Percentiles rank a stretch among this genome's conserved stretches.
Conservation (phyloP, 1,140 invertebrate genomes). For the Cotesia typhae region DNA sequence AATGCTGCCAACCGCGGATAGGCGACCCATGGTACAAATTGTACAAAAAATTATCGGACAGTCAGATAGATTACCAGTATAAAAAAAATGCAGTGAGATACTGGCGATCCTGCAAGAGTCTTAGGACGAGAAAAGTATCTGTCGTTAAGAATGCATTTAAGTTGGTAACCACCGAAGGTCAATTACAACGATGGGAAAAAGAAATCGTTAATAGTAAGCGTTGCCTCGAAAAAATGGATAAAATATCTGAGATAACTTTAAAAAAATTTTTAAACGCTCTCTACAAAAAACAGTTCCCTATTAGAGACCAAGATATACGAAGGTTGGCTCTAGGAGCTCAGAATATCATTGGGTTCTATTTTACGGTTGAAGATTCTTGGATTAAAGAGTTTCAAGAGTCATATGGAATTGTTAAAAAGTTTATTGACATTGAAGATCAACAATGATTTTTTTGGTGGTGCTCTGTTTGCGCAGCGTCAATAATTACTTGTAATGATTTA, state of each 20-base stretch:
- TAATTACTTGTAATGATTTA: too few species aligned
- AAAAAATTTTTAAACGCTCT: neutral
- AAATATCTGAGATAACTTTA: constrained; percentile 4
- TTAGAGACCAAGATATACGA: neutral
- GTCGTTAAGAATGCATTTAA: neutral
- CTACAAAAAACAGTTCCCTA: neutral
- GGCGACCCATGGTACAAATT: too few species aligned
- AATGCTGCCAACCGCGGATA: too few species aligned
- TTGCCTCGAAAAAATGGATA: neutral
- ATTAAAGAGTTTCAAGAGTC: neutral
- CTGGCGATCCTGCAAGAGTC: neutral
- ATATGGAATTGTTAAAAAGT: constrained; percentile 24
- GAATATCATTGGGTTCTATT: neutral
- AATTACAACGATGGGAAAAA: neutral
- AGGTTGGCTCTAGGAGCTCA: neutral
- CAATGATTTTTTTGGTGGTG: constrained; percentile 20
- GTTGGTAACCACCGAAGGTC: neutral
- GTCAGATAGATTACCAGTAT: neutral
- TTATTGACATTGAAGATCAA: constrained; percentile 39
- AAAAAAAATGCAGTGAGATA: neutral
- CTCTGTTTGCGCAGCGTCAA: too few species aligned
- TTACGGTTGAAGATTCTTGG: neutral
- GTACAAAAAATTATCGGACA: neutral
- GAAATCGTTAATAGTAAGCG: neutral
- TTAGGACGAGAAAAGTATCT: neutral